A percentile compares a stretch with the other conserved stretches of the same genome.
Evolutionary conservation across 2,888 invertebrate genomes (phyloP).

Genomic region (Ferdinandea cuprea): DNA sequence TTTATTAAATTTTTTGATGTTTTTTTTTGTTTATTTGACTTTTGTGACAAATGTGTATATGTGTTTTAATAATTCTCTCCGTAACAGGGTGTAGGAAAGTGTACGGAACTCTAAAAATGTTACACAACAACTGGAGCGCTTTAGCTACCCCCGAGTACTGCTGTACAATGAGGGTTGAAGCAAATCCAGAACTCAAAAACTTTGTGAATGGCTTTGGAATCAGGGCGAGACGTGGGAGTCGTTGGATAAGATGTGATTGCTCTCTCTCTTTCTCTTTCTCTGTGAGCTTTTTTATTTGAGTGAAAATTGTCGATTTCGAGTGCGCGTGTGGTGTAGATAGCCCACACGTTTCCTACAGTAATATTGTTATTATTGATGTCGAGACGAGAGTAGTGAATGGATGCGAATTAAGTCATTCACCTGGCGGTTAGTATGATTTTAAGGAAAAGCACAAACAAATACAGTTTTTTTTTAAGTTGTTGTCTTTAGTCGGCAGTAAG

Average conservation of each 20-base stretch:
- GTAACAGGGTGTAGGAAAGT: not conserved
- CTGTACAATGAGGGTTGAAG: conserved; percentile 32
- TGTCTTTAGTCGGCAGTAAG: no score
- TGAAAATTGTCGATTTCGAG: conserved; percentile 11
- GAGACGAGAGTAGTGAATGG: conserved; percentile 9
- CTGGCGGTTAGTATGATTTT: not conserved
- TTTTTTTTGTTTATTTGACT: conserved; percentile 1
- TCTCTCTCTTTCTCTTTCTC: conserved; percentile 20
- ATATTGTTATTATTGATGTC: conserved; percentile 3
- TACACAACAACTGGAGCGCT: conserved; percentile 56
- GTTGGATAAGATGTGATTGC: conserved; percentile 11
- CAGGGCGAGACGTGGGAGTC: conserved; percentile 11
- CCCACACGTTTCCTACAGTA: conserved; percentile 17
- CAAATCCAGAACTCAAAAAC: conserved; percentile 36
- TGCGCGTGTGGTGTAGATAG: conserved; percentile 36
- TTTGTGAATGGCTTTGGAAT: conserved; percentile 50
- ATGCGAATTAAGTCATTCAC: conserved; percentile 13
- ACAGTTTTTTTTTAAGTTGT: no score
- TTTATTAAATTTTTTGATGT: conserved; percentile 1
- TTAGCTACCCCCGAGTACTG: conserved; percentile 61
- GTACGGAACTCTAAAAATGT: conserved; percentile 8
- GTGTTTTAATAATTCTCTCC: not conserved
- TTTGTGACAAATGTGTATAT: conserved; percentile 7
- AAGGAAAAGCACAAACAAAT: not conserved
- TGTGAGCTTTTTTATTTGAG: conserved; percentile 44